phyloP scores from a whole-genome alignment of 2,113 vertebrate species.

The Dissostichus mawsoni region DNA sequence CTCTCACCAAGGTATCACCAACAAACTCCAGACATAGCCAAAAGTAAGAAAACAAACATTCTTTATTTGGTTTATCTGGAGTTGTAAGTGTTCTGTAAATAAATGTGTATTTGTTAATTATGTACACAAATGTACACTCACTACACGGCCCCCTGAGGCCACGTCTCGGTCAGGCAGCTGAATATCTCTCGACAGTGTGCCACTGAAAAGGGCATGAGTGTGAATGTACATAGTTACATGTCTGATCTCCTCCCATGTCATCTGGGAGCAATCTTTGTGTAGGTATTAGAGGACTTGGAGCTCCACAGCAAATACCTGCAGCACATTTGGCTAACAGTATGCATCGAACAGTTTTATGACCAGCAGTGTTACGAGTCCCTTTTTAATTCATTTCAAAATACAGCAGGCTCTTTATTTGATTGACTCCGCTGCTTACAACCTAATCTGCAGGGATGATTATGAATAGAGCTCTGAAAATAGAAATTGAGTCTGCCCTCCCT shows the following conservation, averaged over 20 bases:
- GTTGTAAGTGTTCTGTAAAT: slow-evolving; percentile 1
- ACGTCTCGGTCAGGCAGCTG: not conserved
- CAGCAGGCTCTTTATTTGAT: not conserved
- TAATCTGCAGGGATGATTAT: slow-evolving; percentile 17
- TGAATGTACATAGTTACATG: not conserved
- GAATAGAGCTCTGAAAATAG: slow-evolving; percentile 26
- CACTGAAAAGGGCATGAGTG: slow-evolving; percentile 8
- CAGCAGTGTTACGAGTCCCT: not conserved
- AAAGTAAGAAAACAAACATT: slow-evolving; percentile 68
- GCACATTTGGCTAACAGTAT: slow-evolving; percentile 12
- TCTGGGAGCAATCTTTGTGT: slow-evolving; percentile 36
- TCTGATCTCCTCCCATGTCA: slow-evolving; percentile 38
- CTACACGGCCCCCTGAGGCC: not conserved
- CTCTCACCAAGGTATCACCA: slow-evolving; percentile 33
- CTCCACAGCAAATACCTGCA: slow-evolving; percentile 14
- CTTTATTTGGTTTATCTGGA: slow-evolving; percentile 6
- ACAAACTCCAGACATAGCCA: slow-evolving; percentile 34
- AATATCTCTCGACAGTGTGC: slow-evolving; percentile 14
- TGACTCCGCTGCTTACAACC: not conserved
- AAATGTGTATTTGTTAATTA: slow-evolving; percentile 23
- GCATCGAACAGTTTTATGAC: not conserved
- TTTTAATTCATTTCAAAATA: not conserved
- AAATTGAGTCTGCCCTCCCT: slow-evolving; percentile 25
- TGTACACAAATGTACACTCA: not conserved
- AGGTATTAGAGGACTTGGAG: not conserved